Base-by-base conservation (phyloP, 2,888 invertebrate genomes). In the Tiphia femorata region DNA sequence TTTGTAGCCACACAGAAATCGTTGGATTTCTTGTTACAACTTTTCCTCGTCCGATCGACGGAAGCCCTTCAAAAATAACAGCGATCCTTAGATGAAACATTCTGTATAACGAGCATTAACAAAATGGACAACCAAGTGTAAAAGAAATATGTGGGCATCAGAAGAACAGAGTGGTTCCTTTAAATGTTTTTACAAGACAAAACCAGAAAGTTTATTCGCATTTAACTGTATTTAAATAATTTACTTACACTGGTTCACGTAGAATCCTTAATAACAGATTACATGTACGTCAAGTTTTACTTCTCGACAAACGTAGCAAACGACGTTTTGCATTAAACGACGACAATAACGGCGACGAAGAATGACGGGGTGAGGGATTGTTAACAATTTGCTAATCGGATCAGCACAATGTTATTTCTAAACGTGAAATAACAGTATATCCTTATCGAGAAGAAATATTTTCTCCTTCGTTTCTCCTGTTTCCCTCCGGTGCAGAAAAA, bases 171-270 rank as follows among this genome's bases (percentile, higher is more conserved):
- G n/a, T n/a, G n/a, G n/a, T n/a, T n/a, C n/a, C n/a, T n/a, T n/a
- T n/a, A n/a, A n/a, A n/a, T n/a, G n/a, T n/a, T n/a, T n/a, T n/a
- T n/a, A n/a, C n/a, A n/a, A n/a, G n/a, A n/a, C n/a, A n/a, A n/a
- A n/a, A n/a, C n/a, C n/a, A n/a, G n/a, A n/a, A n/a, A n/a, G n/a
- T n/a, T n/a, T n/a, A n/a, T n/a, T n/a, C n/a, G n/a, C n/a, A n/a
- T n/a, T n/a, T 56, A n/a, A 21, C 8, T 57, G 37, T 51, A 47
- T 57, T 62, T 54, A 66, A 70, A 69, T 70, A 70, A 70, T 67
- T 69, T 67, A 33, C 62, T 63, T 68, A 72, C 67, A 70, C 43
- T 70, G 64, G 64, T 70, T 69, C 60, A 56, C 58, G 63, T 49
- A 47, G 16, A 49, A 52, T 52, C 16, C 38, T 47, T 33, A 33